phyloP scores from a whole-genome alignment of 2,113 vertebrate genomes.

The Eretmochelys imbricata region DNA sequence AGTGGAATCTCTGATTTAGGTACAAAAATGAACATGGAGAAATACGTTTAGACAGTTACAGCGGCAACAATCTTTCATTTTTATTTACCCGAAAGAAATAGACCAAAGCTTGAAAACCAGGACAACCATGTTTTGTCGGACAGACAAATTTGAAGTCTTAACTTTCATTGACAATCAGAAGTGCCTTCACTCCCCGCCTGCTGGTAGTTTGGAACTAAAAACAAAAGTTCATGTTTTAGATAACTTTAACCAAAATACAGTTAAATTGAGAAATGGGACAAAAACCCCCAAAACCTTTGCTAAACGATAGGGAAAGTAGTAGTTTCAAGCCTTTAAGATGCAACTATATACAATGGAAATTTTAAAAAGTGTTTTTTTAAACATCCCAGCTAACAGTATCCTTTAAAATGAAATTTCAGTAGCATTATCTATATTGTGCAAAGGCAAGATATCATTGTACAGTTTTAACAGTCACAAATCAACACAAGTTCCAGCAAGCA shows the following conservation, averaged over 20 bases:
- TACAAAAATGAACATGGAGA: background rate
- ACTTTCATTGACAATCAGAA: background rate
- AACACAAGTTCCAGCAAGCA: background rate
- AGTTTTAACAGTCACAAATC: background rate
- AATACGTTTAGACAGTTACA: background rate
- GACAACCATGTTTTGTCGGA: conserved; percentile 2
- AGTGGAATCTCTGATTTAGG: background rate
- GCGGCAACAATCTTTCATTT: background rate
- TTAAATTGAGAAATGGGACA: background rate
- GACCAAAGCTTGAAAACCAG: background rate
- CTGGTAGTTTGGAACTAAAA: fast-evolving
- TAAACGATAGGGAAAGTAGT: too few species aligned
- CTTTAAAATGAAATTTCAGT: too few species aligned
- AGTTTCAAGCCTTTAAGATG: background rate
- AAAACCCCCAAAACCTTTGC: background rate
- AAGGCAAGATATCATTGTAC: too few species aligned
- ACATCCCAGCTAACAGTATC: too few species aligned
- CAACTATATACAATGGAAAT: background rate
- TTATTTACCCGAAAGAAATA: background rate
- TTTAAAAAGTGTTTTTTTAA: too few species aligned
- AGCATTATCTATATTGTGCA: too few species aligned
- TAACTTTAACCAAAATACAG: too few species aligned
- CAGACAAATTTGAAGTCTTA: conserved; percentile 3
- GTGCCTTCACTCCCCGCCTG: background rate
- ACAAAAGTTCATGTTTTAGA: background rate